These are phyloP conservation scores for Pocillopora verrucosa DNA, from an alignment of 64 coral and sea anemone genomes.

Conservation along the genomic window DNA sequence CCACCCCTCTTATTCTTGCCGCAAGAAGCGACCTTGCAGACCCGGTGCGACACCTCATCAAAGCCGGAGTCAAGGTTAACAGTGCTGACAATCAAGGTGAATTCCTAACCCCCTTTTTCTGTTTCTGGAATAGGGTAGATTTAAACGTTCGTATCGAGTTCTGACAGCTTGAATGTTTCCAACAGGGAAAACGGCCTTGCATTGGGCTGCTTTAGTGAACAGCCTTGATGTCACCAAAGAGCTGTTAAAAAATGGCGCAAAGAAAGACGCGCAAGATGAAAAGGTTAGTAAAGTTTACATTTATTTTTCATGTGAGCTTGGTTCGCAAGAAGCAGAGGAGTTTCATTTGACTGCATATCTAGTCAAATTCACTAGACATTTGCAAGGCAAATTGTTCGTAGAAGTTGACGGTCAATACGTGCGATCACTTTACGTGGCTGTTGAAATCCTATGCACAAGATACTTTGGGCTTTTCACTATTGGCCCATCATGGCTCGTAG, in stretches of 20 bases:
- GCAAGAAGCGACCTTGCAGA: slow-evolving; percentile 78
- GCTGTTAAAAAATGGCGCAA: slow-evolving; percentile 76
- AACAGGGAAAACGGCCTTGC: slow-evolving; percentile 88
- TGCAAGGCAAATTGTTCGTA: too few species aligned
- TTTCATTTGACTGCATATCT: neutral
- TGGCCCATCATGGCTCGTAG: too few species aligned
- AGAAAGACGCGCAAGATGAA: slow-evolving; percentile 88
- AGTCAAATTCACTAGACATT: neutral
- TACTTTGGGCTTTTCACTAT: too few species aligned
- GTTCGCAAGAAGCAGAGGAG: neutral
- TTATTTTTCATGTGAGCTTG: neutral
- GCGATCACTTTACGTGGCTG: too few species aligned
- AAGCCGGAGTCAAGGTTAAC: slow-evolving; percentile 90
- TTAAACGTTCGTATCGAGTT: neutral
- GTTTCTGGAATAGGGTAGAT: neutral
- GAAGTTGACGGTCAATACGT: too few species aligned
- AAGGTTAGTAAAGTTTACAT: slow-evolving; percentile 56
- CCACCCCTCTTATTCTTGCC: slow-evolving; percentile 87
- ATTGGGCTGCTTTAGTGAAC: slow-evolving; percentile 93
- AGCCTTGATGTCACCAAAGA: slow-evolving; percentile 82
- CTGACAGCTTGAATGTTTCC: neutral
- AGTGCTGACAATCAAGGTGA: slow-evolving; percentile 88
- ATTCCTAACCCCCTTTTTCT: neutral
- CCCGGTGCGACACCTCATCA: slow-evolving; percentile 86
- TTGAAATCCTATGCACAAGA: too few species aligned